A percentile compares a stretch with the other conserved stretches of the same genome.
phyloP scores from a whole-genome alignment of 2,888 invertebrate species.

The Argyra leucocephala region DNA sequence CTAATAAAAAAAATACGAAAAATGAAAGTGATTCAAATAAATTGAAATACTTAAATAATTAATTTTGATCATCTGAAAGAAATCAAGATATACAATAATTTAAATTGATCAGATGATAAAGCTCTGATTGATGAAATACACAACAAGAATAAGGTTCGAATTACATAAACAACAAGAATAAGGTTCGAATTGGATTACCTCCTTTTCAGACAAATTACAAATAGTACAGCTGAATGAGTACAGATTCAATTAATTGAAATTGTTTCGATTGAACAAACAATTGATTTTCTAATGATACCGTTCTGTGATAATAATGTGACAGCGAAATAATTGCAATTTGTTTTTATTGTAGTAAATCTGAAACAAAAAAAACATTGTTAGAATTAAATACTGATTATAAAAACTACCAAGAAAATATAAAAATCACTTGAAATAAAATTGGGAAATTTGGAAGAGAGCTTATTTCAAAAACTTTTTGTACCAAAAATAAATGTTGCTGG shows the following conservation, averaged over 20 bases:
- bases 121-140: constrained; percentile 11
- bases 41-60: not conserved
- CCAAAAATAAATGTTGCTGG: constrained; percentile 93
- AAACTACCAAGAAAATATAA: not conserved
- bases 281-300: constrained; percentile 23
- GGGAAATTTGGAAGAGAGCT: constrained; percentile 87
- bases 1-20: constrained; percentile 31
- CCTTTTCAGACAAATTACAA: constrained; percentile 26
- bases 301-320: constrained; percentile 36
- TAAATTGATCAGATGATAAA: not conserved
- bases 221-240: constrained; percentile 25
- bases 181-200: constrained; percentile 28
- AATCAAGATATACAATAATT: not conserved
- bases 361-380: constrained; percentile 12
- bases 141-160: constrained; percentile 28
- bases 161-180: no score
- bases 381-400: constrained; percentile 12
- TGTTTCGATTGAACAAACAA: constrained; percentile 43
- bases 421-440: constrained; percentile 20
- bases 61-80: not conserved
- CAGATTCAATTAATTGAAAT: constrained; percentile 34
- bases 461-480: constrained; percentile 83
- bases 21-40: not conserved
- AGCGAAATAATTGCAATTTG: constrained; percentile 40
- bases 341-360: constrained; percentile 32